Evolutionary conservation across 2,113 vertebrate genomes (phyloP), one percentile per base, ranked within the genome.

Genomic region (Pyxicephalus adspersus): DNA sequence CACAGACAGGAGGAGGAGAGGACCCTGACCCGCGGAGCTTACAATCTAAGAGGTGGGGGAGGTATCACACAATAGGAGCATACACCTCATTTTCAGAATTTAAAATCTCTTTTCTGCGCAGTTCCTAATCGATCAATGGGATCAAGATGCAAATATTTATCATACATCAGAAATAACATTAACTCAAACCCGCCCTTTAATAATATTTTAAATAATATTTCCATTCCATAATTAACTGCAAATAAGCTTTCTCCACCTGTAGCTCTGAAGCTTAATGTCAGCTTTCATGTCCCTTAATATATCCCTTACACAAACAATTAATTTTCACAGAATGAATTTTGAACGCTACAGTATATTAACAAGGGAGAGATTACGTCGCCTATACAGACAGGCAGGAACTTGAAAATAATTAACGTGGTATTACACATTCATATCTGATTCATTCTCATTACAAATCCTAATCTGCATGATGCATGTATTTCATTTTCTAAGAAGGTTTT

Each of bases 361-460:
- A 20, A 31, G 28, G 19, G 20, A 74, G 18, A 74, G 26, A 38
- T 58, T 74, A 74, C 17, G 17, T 58, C 23, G 71, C 54, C 71
- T 74, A 58, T 74, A 74, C 60, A 54, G 31, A 74, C 71, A 58
- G 71, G 54, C 54, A 74, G 54, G 17, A 58, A 74, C 71, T 58
- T 74, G 71, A 74, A 74, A 74, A 74, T 74, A 58, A 74, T 74
- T 58, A 74, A 58, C 23, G 58, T 60, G 71, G 71, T 29, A 74
- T 74, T 74, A 74, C 13, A 34, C 71, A 60, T 74, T 74, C 54
- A 74, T 54, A 74, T 58, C 54, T 38, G 54, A 74, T 58, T 74
- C 54, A 29, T 4, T 22, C 54, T 58, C 51, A 38, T n/a, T 55
- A 28, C n/a, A 55, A 58, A 73, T 55, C 31, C 60, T 74, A 74